These are phyloP conservation scores for Harmothoe impar DNA, from an alignment of 2,888 invertebrate species.

Conservation along the genomic window DNA sequence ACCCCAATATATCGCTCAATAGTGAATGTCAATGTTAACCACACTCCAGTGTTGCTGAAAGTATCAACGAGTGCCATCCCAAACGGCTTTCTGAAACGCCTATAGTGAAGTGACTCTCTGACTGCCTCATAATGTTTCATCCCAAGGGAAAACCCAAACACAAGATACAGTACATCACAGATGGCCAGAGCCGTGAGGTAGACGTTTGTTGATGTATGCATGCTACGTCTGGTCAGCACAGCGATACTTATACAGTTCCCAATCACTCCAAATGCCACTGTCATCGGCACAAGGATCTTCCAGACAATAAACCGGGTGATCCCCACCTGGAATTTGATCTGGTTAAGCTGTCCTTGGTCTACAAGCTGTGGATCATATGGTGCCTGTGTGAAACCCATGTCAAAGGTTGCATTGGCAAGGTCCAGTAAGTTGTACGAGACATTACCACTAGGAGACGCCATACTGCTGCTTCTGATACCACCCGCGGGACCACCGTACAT, in stretches of 20 bases:
- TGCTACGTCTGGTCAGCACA: conserved; percentile 79
- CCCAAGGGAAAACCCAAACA: conserved; percentile 84
- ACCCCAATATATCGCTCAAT: conserved; percentile 90
- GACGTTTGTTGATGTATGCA: conserved; percentile 81
- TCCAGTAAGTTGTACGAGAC: conserved; percentile 45
- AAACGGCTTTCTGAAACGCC: conserved; percentile 82
- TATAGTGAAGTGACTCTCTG: conserved; percentile 48
- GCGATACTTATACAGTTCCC: conserved; percentile 81
- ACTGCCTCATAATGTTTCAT: conserved; percentile 64
- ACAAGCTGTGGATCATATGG: not conserved
- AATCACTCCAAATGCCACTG: conserved; percentile 78
- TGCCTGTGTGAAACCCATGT: not conserved
- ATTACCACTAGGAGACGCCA: conserved; percentile 22
- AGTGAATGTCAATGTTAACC: conserved; percentile 90
- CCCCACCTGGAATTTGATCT: conserved; percentile 40
- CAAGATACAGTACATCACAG: conserved; percentile 88
- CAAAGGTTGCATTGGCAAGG: conserved; percentile 22
- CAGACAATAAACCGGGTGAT: conserved; percentile 75
- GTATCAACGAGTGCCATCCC: conserved; percentile 88
- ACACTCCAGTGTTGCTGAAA: conserved; percentile 88
- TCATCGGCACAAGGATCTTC: conserved; percentile 76
- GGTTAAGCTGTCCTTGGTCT: not conserved
- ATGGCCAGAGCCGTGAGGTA: conserved; percentile 90
- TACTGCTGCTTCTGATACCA: not conserved
- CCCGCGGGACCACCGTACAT: conserved; percentile 1